Base-by-base conservation (phyloP, 2,797 vertebrate genomes). In the Catharus ustulatus region DNA sequence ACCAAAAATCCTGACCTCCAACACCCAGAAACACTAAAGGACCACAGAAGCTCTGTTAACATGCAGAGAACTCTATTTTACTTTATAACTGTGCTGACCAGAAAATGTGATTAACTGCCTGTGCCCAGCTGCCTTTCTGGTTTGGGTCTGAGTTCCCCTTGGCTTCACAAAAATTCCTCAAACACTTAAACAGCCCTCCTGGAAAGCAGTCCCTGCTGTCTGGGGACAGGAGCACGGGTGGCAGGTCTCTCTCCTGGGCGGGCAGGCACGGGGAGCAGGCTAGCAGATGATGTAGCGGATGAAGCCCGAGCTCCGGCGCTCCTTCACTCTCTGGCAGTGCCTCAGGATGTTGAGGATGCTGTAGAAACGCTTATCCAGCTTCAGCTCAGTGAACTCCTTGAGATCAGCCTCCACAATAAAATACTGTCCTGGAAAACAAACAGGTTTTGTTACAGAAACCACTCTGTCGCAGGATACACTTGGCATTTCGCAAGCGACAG, bases 381-480 rank as follows among this genome's bases (percentile, higher is more conserved):
- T 99, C 94, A 98, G 89, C 79, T 98, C 89, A 0, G 98, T 98
- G 84, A 99, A 99, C 38, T 98, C 98, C 54, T 96, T 98, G 54
- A 99, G 96, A 61, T 99, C 99, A 5, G 98, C 98, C 59, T 99
- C 99, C 96, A 99, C 99, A n/a, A 99, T 72, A 48, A 99, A 99
- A 86, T 97, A 98, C 5, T 96, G 95, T 77, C 98, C 99, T 99
- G 97, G 52, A 89, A 96, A 96, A 91, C 30, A 96, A 84, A 75
- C 1, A 27, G 2, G 2, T 13, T 45, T 52, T 6, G 36, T 45
- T 61, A 19, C 14, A 69, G 69, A 29, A 76, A 12, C 0, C 0
- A 2, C 12, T 11, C 4, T 6, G 23, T 9, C 43, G 52, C 12
- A 34, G 55, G 71, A 57, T 5, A 27, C 9, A 6, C 10, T 13